Evolutionary conservation across 2,797 vertebrate species (phyloP).

Genomic region (Cephalopachus bancanus): DNA sequence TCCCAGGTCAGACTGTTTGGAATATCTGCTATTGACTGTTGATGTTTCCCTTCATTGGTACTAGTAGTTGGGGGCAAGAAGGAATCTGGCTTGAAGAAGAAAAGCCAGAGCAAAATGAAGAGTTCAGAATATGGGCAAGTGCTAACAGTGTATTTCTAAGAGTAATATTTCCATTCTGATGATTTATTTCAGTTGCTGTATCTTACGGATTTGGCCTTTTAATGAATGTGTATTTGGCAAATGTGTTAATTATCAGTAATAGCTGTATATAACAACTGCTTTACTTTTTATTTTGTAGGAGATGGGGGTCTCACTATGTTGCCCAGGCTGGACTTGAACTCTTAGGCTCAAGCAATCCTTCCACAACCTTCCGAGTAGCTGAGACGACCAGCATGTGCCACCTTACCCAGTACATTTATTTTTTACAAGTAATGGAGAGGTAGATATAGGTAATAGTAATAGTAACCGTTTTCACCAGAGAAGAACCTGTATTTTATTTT

Average conservation of each 20-base stretch:
- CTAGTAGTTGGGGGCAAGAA: neutral
- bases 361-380: neutral
- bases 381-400: neutral
- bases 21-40: constrained; percentile 1
- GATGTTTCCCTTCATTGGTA: neutral
- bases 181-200: neutral
- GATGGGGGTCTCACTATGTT: neutral
- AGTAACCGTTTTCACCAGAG: neutral
- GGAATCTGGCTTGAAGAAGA: neutral
- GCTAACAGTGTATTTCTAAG: neutral
- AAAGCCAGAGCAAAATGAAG: neutral
- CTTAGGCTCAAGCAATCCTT: neutral
- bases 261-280: neutral
- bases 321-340: neutral
- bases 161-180: neutral
- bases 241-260: neutral
- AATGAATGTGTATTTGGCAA: neutral
- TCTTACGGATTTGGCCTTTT: constrained; percentile 27
- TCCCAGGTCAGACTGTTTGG: neutral
- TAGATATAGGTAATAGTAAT: neutral
- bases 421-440: constrained; percentile 44
- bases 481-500: neutral
- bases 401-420: neutral
- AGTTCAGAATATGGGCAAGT: neutral
- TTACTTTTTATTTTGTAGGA: neutral